phyloP scores from a whole-genome alignment of 2,797 vertebrate species.

The Coracias cyanogaster region DNA sequence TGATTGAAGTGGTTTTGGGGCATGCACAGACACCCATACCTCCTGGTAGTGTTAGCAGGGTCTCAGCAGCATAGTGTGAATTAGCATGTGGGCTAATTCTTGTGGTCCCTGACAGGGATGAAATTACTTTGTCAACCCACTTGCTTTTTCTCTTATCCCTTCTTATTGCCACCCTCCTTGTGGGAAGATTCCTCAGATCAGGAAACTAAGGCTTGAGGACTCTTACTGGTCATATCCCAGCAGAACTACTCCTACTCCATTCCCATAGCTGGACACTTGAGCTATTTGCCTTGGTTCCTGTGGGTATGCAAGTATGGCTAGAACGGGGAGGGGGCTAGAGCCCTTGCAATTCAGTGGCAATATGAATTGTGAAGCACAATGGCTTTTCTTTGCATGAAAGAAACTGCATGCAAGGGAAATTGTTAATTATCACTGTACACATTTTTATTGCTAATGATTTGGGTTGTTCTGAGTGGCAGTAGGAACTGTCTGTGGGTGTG shows the following conservation, averaged over 20 bases:
- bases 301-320: background rate
- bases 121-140: background rate
- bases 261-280: background rate
- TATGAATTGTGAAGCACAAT: background rate
- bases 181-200: background rate
- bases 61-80: background rate
- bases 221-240: background rate
- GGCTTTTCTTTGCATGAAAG: background rate
- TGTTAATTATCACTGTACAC: background rate
- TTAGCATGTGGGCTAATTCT: background rate
- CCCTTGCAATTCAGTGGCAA: background rate
- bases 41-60: background rate
- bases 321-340: background rate
- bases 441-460: slow-evolving; percentile 14
- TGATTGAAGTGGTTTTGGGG: background rate
- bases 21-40: background rate
- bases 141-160: background rate
- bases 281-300: background rate
- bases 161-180: background rate
- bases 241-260: background rate
- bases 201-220: background rate
- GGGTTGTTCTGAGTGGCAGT: slow-evolving; percentile 25
- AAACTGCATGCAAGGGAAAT: background rate
- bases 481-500: slow-evolving; percentile 33
- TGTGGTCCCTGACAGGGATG: background rate